A percentile compares a stretch with the other conserved stretches of the same genome.
phyloP scores from a whole-genome alignment of 2,888 invertebrate species.

The Criorhina ranunculi region DNA sequence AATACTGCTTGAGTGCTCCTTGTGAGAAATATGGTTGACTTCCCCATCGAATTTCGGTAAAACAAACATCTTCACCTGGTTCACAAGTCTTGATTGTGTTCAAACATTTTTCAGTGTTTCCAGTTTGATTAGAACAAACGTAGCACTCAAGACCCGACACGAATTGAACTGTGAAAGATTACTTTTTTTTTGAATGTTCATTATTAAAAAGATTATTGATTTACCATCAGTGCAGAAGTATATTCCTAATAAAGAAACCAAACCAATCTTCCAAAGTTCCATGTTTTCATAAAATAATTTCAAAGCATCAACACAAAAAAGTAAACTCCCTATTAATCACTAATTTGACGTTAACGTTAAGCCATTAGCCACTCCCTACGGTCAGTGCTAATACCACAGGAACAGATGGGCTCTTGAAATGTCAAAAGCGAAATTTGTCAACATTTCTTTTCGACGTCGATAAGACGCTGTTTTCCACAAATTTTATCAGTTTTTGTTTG shows the following conservation, averaged over 20 bases:
- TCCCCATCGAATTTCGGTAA: slow-evolving; percentile 96
- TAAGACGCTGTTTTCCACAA: too few relatives aligned
- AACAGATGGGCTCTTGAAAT: neutral
- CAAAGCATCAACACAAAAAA: slow-evolving; percentile 41
- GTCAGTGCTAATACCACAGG: neutral
- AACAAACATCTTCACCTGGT: slow-evolving; percentile 87
- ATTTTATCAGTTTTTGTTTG: too few relatives aligned
- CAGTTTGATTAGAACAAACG: slow-evolving; percentile 96
- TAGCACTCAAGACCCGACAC: slow-evolving; percentile 93
- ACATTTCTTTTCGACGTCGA: too few relatives aligned
- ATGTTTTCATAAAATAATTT: slow-evolving; percentile 23
- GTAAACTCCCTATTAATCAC: slow-evolving; percentile 52
- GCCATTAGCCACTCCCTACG: slow-evolving; percentile 67
- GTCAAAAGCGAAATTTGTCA: neutral
- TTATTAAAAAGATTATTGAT: slow-evolving; percentile 28
- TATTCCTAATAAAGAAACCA: slow-evolving; percentile 79
- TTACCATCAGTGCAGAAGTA: slow-evolving; percentile 81
- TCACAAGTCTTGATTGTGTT: slow-evolving; percentile 96
- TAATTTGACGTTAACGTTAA: slow-evolving; percentile 54
- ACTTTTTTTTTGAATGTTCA: neutral
- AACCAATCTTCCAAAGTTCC: slow-evolving; percentile 80
- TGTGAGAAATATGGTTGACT: slow-evolving; percentile 96
- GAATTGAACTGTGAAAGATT: slow-evolving; percentile 79
- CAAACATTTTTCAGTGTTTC: slow-evolving; percentile 95
- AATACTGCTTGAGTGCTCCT: slow-evolving; percentile 96